Conservation (phyloP, 2,888 invertebrate genomes). For the Corbicula japonica region DNA sequence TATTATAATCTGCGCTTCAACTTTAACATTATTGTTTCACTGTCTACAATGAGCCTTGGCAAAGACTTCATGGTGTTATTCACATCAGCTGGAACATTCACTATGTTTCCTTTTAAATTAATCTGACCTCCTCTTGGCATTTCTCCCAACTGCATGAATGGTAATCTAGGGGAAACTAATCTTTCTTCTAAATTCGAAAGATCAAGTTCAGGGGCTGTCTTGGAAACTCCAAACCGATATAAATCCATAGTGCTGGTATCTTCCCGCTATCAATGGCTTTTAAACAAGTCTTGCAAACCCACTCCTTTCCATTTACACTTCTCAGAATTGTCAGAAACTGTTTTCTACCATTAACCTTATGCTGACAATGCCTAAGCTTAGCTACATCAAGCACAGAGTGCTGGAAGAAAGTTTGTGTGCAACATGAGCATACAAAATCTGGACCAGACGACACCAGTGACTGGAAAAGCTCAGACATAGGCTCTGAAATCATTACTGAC, state of each 20-base stretch:
- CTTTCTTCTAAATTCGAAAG: slow-evolving; percentile 59
- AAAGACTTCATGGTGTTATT: slow-evolving; percentile 38
- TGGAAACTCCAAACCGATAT: slow-evolving; percentile 51
- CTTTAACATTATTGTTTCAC: slow-evolving; percentile 48
- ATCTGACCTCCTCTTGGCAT: slow-evolving; percentile 55
- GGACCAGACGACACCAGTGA: slow-evolving; percentile 11
- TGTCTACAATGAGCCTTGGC: slow-evolving; percentile 40
- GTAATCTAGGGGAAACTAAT: slow-evolving; percentile 53
- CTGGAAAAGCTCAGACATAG: background rate
- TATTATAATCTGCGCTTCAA: slow-evolving; percentile 47
- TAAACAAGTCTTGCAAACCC: slow-evolving; percentile 26
- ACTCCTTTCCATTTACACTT: slow-evolving; percentile 1
- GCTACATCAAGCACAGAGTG: background rate
- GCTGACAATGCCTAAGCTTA: background rate
- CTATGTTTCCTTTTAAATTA: slow-evolving; percentile 50
- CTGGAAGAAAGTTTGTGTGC: slow-evolving; percentile 17
- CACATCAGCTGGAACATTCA: slow-evolving; percentile 62
- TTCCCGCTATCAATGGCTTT: background rate
- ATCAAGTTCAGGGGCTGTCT: slow-evolving; percentile 41
- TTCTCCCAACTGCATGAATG: slow-evolving; percentile 57
- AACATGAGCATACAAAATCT: slow-evolving; percentile 21
- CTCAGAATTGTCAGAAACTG: background rate
- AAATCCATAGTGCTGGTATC: slow-evolving; percentile 11
- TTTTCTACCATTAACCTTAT: background rate
- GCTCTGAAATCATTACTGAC: background rate